These are phyloP conservation scores for Rhipidura dahli DNA, from an alignment of 2,113 vertebrate genomes.

Conservation along the genomic window DNA sequence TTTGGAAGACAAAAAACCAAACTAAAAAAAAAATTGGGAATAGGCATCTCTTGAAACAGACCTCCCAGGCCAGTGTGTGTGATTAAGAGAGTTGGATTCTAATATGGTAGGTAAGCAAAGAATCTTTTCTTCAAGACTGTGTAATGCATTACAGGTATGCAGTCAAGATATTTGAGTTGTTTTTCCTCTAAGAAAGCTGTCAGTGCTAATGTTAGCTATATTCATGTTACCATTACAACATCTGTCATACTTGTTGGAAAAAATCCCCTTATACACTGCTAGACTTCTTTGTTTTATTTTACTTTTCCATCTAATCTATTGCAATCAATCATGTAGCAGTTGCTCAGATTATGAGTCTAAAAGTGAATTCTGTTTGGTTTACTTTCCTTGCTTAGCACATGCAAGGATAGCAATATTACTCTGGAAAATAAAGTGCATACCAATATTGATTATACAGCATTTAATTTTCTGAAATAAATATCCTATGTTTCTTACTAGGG, in stretches of 20 bases:
- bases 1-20: background rate
- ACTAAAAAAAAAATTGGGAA: background rate
- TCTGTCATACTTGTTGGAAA: background rate
- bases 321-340: background rate
- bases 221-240: background rate
- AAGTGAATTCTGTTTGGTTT: background rate
- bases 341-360: background rate
- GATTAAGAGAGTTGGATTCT: slow-evolving; percentile 49
- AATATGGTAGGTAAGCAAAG: slow-evolving; percentile 30
- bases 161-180: slow-evolving; percentile 62
- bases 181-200: slow-evolving; percentile 59
- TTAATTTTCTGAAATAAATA: background rate
- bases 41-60: slow-evolving; percentile 53
- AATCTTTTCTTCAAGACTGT: slow-evolving; percentile 48
- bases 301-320: background rate
- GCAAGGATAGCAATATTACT: background rate
- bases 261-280: background rate
- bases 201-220: background rate
- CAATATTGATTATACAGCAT: background rate
- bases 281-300: background rate
- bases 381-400: background rate
- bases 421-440: background rate
- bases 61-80: slow-evolving; percentile 30
- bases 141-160: slow-evolving; percentile 62
- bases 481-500: background rate